These are phyloP conservation scores for Melanerpes aurifrons DNA, from an alignment of 2,113 vertebrate genomes.

Conservation along the genomic window DNA sequence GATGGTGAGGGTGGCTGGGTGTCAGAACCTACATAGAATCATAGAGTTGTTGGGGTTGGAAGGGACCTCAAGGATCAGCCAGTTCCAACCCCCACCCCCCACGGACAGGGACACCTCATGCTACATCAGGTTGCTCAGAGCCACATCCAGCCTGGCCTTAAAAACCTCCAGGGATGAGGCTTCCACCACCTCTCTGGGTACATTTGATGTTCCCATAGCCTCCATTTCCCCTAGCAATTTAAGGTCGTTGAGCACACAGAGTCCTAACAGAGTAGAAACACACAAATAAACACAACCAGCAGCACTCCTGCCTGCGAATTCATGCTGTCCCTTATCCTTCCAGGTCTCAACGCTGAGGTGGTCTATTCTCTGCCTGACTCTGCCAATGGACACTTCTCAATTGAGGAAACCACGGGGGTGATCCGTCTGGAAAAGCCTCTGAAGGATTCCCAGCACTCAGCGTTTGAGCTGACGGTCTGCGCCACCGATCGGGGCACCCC, in stretches of 20 bases:
- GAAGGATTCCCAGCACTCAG: conserved; percentile 73
- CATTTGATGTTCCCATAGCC: neutral
- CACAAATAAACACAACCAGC: neutral
- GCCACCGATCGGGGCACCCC: conserved; percentile 89
- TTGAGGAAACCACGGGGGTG: conserved; percentile 91
- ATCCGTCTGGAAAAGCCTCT: conserved; percentile 89
- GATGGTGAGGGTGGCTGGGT: neutral
- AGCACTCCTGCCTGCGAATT: neutral
- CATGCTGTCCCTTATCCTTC: neutral
- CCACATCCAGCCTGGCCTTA: too few species aligned
- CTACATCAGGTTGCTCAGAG: too few species aligned
- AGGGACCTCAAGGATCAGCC: too few species aligned
- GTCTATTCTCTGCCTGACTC: conserved; percentile 86
- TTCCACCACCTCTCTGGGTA: neutral
- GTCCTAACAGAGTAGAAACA: neutral
- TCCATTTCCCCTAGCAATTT: neutral
- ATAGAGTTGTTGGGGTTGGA: too few species aligned
- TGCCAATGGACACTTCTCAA: conserved; percentile 87
- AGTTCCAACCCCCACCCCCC: too few species aligned
- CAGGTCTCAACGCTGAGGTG: conserved; percentile 92
- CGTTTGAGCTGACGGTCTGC: conserved; percentile 87
- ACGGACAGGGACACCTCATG: too few species aligned
- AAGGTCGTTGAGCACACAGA: neutral
- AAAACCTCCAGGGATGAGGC: too few species aligned
- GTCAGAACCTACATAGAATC: neutral